phyloP scores from a whole-genome alignment of 1,140 invertebrate genomes.

The Brachionus calyciflorus region DNA sequence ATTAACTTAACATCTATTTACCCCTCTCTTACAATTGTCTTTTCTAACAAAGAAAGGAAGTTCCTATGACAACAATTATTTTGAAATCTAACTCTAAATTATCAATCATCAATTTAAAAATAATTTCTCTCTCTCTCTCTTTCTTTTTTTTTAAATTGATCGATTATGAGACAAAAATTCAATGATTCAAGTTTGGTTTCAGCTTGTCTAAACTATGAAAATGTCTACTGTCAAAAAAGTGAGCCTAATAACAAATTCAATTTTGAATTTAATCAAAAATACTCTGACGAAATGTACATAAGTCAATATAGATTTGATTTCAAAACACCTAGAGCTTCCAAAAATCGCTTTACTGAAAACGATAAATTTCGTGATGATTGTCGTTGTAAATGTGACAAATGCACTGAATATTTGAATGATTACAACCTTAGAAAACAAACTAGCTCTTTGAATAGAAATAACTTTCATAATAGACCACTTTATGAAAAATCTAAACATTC shows the following conservation, averaged over 20 bases:
- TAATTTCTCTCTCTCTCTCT: too few relatives aligned
- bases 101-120: too few relatives aligned
- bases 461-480: neutral
- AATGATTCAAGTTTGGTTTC: slow-evolving; percentile 32
- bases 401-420: neutral
- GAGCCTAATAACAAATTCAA: neutral
- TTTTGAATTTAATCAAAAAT: neutral
- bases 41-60: too few relatives aligned
- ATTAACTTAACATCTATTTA: too few relatives aligned
- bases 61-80: too few relatives aligned
- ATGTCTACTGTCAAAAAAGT: neutral
- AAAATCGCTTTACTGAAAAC: neutral
- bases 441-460: neutral
- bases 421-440: slow-evolving; percentile 1
- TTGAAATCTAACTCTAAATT: too few relatives aligned
- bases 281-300: neutral
- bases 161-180: slow-evolving; percentile 12
- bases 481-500: neutral
- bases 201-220: slow-evolving; percentile 20
- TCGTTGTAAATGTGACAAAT: slow-evolving; percentile 2
- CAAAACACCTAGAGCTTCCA: neutral
- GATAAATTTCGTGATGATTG: neutral
- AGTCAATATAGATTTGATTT: slow-evolving; percentile 23
- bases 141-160: neutral
- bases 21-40: too few relatives aligned